A percentile compares a stretch with the other conserved stretches of the same genome.
Evolutionary conservation across 2,113 vertebrate species (phyloP).

Genomic region (Rhipidura dahli): DNA sequence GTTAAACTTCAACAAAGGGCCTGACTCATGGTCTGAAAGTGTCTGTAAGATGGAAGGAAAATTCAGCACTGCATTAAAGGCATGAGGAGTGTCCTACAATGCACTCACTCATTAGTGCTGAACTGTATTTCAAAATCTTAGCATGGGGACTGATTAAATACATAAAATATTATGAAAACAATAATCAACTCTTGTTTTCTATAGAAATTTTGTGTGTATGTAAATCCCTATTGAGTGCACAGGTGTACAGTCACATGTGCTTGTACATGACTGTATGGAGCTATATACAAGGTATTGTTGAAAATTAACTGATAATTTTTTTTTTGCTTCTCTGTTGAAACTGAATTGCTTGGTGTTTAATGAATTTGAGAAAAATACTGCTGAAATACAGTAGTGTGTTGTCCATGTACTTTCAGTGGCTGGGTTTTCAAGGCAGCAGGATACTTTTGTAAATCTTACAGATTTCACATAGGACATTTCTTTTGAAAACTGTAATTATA

Average conservation of each 20-base stretch:
- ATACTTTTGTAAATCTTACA: neutral
- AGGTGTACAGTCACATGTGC: neutral
- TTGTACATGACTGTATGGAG: rapidly evolving
- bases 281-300: neutral
- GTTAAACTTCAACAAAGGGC: neutral
- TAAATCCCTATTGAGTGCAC: neutral
- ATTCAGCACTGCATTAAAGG: neutral
- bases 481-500: neutral
- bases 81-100: neutral
- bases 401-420: neutral
- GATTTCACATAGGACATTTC: neutral
- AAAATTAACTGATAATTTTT: neutral
- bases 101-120: neutral
- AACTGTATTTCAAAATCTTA: neutral
- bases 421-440: neutral
- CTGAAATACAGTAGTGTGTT: neutral
- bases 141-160: neutral
- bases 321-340: neutral
- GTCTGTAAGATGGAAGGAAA: neutral
- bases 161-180: neutral
- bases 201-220: neutral
- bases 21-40: neutral
- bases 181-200: neutral
- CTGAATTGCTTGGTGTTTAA: neutral
- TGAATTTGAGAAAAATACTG: neutral